Base-by-base conservation (phyloP, 2,888 invertebrate genomes). In the Epsilonema sp. region DNA sequence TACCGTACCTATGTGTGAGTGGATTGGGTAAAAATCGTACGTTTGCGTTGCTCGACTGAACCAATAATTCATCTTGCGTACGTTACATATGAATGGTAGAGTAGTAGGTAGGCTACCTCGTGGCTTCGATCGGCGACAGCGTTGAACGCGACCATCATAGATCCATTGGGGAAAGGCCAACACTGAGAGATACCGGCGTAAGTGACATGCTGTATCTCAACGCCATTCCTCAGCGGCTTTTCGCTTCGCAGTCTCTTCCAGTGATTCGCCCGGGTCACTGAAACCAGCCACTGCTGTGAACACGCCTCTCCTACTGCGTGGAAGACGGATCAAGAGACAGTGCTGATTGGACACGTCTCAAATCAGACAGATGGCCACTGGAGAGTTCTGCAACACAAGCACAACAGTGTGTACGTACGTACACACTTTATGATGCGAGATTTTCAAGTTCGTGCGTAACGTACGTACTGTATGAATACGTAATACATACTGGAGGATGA, bases 201-300 rank as follows among this genome's bases (percentile, higher is more conserved):
- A 42, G 65, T 59, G 3, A 71, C 65, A 5, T 55, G 49, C 2
- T 64, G 63, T 2, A 71, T 67, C 43, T 65, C 65, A 11, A 73
- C 55, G 2, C 70, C 71, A 65, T 58, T 73, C 72, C 55, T 73
- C 73, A 20, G 66, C 65, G n/a, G 70, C 65, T 57, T 73, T 72
- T 39, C 73, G 53, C 25, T 65, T 53, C 23, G 70, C 67, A 26
- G 68, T 67, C 43, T 69, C 68, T 52, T 72, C 70, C 22, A 72
- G 56, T 31, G 66, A 64, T 60, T 73, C 73, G n/a, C 72, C 73
- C 63, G 48, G 65, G 57, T 73, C 73, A 56, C 70, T 65, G 53
- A 70, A 73, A 13, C 73, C 73, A 41, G 73, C 71, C 25, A 73
- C 60, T 56, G 72, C 71, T 11, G 70, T 69, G 55, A 60, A 72